Base-by-base conservation (phyloP, 2,888 invertebrate species). In the Himalopsyche tibetana region DNA sequence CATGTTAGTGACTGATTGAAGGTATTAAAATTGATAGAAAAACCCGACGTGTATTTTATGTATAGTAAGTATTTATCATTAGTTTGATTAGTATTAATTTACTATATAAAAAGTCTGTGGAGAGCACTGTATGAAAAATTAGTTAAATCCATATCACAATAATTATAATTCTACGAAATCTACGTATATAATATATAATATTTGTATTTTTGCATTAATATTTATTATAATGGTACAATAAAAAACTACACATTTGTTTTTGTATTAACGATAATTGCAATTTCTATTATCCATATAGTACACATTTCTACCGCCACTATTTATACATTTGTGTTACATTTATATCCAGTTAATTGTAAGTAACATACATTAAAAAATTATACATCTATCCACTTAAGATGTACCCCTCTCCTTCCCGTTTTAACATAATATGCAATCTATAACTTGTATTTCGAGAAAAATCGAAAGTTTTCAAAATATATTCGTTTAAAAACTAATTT, bases 241-340 rank as follows among this genome's bases (percentile, higher is more conserved):
- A 87, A 87, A 87, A 87, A 87, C 87, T 87, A 87, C 87, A 86
- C 86, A 86, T 87, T 86, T 87, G 84, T 80, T 84, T 86, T 83
- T 84, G 42, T 86, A 84, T 82, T 80, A 87, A 88, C 88, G 84
- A 87, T 86, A 85, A 85, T 88, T 86, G 86, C 87, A 84, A 88
- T 74, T 84, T 85, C 85, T 86, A 85, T 85, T 63, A 69, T 83
- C 69, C 55, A 81, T 82, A 69, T 40, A 38, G 80, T 87, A 84
- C 81, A 74, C 74, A 82, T 81, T 55, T 85, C 85, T 87, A 87
- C 85, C 56, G 81, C 80, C 69, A 56, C 82, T 83, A 82, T 63
- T 83, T 85, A 82, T 85, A 84, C 82, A 85, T 83, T 79, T 42
- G 63, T 86, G 63, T 86, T 51, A 42, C 55, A 74, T 80, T 55